phyloP scores from a whole-genome alignment of 2,113 vertebrate genomes.

The Chinchilla lanigera region DNA sequence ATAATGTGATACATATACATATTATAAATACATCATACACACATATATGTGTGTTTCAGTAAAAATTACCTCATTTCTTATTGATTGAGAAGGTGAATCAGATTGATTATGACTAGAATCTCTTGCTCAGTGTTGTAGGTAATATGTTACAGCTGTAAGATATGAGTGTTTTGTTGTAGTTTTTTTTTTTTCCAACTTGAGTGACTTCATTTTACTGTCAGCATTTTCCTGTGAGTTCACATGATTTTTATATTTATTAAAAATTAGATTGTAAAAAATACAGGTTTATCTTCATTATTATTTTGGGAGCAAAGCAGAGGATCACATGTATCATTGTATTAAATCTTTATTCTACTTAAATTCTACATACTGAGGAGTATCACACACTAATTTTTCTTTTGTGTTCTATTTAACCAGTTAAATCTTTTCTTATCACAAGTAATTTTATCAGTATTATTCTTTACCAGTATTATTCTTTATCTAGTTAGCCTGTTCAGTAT shows the following conservation, averaged over 20 bases:
- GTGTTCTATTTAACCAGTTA: background rate
- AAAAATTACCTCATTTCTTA: background rate
- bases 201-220: background rate
- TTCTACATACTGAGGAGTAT: background rate
- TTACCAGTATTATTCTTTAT: background rate
- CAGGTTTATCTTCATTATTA: background rate
- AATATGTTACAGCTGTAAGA: background rate
- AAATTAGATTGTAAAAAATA: background rate
- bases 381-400: background rate
- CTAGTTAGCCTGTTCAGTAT: background rate
- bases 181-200: background rate
- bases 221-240: background rate
- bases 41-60: background rate
- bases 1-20: background rate
- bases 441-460: background rate
- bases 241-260: background rate
- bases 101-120: background rate
- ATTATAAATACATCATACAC: background rate
- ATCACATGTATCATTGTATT: background rate
- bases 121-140: background rate
- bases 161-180: background rate
- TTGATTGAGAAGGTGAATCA: background rate
- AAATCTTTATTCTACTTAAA: background rate
- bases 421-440: background rate
- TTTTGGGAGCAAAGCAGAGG: background rate